Base-by-base conservation (phyloP, 2,888 invertebrate species). In the Pomacea canaliculata region DNA sequence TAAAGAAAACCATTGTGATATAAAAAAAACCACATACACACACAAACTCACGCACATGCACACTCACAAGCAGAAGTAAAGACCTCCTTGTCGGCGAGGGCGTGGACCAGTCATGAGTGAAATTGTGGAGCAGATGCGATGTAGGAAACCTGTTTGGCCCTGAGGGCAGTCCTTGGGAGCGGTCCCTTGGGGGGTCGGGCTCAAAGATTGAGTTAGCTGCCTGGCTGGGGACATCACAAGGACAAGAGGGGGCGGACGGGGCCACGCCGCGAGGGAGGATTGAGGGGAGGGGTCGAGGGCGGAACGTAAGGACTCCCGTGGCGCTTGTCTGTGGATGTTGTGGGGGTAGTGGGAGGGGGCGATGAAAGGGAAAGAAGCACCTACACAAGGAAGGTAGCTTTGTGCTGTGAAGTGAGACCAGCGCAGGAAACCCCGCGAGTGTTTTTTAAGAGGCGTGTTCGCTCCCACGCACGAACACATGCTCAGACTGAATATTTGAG, bases 201-300 rank as follows among this genome's bases (percentile, higher is more conserved):
- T 16, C 71, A 60, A 7, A 71, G 71, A 71, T 71, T 71, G 60
- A 71, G 71, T 71, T 71, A 71, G 71, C 62, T 7, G 48, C 71
- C n/a, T 59, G n/a, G 70, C 70, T 27, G 59, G 59, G 70, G 59
- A 70, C 70, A 70, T 19, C 23, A 23, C 23, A 56, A 49, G 70
- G 59, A 59, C 56, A 70, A 70, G 69, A 46, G 69, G 51, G 69
- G 69, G 70, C 56, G 70, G 59, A 51, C 5, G 70, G 23, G 70
- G 23, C 18, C 49, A 51, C 49, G 27, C 49, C 18, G 72, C 13
- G 65, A 51, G 59, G 23, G 56, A 63, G 56, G 65, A 27, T 27
- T n/a, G 27, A 23, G 59, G 56, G 67, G 66, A 48, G 46, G 60
- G 46, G 66, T 37, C 8, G 46, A 23, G 9, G 67, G 23, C 4